Conservation (phyloP, 2,113 vertebrate genomes). For the Lontra canadensis region DNA sequence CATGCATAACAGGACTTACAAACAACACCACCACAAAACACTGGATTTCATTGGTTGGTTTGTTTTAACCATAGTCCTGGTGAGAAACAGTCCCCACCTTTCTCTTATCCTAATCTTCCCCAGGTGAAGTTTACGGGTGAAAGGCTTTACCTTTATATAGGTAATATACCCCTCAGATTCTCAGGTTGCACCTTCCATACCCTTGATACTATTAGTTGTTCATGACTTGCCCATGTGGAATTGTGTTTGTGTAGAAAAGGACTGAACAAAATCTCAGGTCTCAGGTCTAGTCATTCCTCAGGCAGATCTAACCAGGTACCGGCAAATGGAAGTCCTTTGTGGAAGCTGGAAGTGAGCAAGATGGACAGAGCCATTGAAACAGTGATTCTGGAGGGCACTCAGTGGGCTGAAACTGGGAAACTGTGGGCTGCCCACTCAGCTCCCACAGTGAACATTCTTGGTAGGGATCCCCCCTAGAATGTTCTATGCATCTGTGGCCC, state of each 20-base stretch:
- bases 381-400: background rate
- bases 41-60: background rate
- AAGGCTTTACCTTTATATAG: background rate
- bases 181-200: background rate
- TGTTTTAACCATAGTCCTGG: background rate
- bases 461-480: background rate
- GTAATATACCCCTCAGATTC: too few species aligned
- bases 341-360: background rate
- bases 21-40: background rate
- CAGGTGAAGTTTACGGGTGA: background rate
- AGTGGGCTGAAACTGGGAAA: background rate
- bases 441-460: background rate
- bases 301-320: background rate
- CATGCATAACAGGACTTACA: background rate
- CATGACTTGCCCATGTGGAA: background rate
- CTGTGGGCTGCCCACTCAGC: background rate
- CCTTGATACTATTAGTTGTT: background rate
- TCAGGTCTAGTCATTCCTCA: background rate
- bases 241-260: background rate
- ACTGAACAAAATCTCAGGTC: background rate
- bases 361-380: too few species aligned
- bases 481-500: background rate
- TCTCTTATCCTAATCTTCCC: background rate
- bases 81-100: background rate
- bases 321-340: background rate